Percentiles rank a stretch among this genome's conserved stretches.
phyloP scores from a whole-genome alignment of 2,797 vertebrate species.

The Antennarius maculatus region DNA sequence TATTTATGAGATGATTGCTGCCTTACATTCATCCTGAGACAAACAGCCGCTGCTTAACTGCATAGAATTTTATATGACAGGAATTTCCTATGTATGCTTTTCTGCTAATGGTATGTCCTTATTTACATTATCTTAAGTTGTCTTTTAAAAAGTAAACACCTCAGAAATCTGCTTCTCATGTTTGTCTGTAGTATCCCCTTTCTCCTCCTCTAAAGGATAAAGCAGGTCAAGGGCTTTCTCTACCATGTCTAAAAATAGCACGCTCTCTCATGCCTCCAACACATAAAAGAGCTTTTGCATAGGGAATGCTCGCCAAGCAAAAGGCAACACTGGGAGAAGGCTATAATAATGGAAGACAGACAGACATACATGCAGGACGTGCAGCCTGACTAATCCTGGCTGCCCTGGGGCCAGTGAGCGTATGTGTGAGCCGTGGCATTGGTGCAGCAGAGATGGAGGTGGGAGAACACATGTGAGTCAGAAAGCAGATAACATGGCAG shows the following conservation, averaged over 20 bases:
- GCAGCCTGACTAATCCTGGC: constrained; percentile 46
- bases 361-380: constrained; percentile 36
- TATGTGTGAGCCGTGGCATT: constrained; percentile 26
- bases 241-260: constrained; percentile 72
- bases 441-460: constrained; percentile 32
- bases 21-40: constrained; percentile 3
- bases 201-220: constrained; percentile 63
- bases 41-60: constrained; percentile 7
- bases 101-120: background rate
- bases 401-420: constrained; percentile 29
- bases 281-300: constrained; percentile 58
- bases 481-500: constrained; percentile 18
- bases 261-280: constrained; percentile 53
- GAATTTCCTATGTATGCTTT: background rate
- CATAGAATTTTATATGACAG: background rate
- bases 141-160: constrained; percentile 26
- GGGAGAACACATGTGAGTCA: constrained; percentile 37
- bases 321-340: constrained; percentile 40
- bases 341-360: constrained; percentile 50
- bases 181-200: constrained; percentile 50
- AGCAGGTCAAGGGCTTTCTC: constrained; percentile 75
- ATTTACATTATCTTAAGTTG: constrained; percentile 9
- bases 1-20: background rate
- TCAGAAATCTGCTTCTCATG: constrained; percentile 45
- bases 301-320: constrained; percentile 51